Evolutionary conservation across 2,888 invertebrate species (phyloP).

Genomic region (Choreutis nemorana): DNA sequence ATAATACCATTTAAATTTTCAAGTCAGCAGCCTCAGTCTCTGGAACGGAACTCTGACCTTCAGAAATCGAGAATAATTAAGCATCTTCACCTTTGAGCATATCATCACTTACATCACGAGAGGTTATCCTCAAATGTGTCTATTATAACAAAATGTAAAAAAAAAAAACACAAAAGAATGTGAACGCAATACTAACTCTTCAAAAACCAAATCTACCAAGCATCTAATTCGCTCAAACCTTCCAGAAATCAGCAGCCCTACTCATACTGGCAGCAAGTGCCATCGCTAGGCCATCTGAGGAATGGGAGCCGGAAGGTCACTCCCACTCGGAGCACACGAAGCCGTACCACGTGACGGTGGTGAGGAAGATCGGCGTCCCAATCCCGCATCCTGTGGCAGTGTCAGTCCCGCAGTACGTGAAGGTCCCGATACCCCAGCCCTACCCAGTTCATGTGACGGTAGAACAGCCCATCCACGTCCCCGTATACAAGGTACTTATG

Average conservation of each 20-base stretch:
- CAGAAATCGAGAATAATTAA: too few relatives aligned
- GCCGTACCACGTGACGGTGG: constrained; percentile 73
- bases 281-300: constrained; percentile 43
- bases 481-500: constrained; percentile 70
- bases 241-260: constrained; percentile 50
- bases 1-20: too few relatives aligned
- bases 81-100: too few relatives aligned
- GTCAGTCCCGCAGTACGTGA: constrained; percentile 73
- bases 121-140: too few relatives aligned
- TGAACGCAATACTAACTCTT: too few relatives aligned
- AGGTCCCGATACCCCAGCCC: constrained; percentile 77
- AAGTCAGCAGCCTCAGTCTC: too few relatives aligned
- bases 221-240: too few relatives aligned
- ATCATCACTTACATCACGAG: too few relatives aligned
- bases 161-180: too few relatives aligned
- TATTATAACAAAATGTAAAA: too few relatives aligned
- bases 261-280: constrained; percentile 34
- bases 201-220: too few relatives aligned
- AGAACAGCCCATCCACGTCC: constrained; percentile 76
- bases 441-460: constrained; percentile 77
- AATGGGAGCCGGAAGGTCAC: constrained; percentile 63
- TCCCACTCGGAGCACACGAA: constrained; percentile 74
- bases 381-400: constrained; percentile 77
- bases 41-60: too few relatives aligned
- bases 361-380: constrained; percentile 77